Evolutionary conservation across 2,888 invertebrate genomes (phyloP).

Genomic region (Thymelicus sylvestris): DNA sequence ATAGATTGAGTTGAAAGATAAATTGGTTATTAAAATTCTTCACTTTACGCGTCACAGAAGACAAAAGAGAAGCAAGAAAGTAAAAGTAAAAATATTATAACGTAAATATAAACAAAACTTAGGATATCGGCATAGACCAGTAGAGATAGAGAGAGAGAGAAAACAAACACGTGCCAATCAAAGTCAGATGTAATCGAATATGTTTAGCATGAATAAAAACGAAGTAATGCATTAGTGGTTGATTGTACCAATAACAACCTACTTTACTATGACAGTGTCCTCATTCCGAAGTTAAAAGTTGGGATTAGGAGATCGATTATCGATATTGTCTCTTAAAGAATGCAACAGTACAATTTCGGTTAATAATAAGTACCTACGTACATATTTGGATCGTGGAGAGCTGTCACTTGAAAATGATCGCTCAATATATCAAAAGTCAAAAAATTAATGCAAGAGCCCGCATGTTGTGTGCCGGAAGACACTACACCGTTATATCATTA

Average conservation of each 20-base stretch:
- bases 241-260: slow-evolving; percentile 30
- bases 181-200: slow-evolving; percentile 3
- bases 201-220: slow-evolving; percentile 21
- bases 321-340: slow-evolving; percentile 13
- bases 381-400: slow-evolving; percentile 30
- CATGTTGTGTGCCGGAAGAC: slow-evolving; percentile 52
- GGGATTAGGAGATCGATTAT: slow-evolving; percentile 22
- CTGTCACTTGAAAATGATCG: slow-evolving; percentile 35
- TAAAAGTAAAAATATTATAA: too few species aligned
- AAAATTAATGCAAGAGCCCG: slow-evolving; percentile 33
- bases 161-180: slow-evolving; percentile 6
- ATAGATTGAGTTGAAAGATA: too few species aligned
- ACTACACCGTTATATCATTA: slow-evolving; percentile 75
- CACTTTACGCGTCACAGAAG: too few species aligned
- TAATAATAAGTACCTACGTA: background rate
- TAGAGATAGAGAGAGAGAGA: background rate
- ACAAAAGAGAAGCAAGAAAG: too few species aligned
- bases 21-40: too few species aligned
- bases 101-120: too few species aligned
- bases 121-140: too few species aligned
- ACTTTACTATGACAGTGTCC: slow-evolving; percentile 30
- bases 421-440: slow-evolving; percentile 38
- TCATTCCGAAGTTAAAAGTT: slow-evolving; percentile 26
- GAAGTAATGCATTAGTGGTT: slow-evolving; percentile 30
- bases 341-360: slow-evolving; percentile 14